Evolutionary conservation across 1,140 invertebrate genomes (phyloP).

Genomic region (Hestina assimilis): DNA sequence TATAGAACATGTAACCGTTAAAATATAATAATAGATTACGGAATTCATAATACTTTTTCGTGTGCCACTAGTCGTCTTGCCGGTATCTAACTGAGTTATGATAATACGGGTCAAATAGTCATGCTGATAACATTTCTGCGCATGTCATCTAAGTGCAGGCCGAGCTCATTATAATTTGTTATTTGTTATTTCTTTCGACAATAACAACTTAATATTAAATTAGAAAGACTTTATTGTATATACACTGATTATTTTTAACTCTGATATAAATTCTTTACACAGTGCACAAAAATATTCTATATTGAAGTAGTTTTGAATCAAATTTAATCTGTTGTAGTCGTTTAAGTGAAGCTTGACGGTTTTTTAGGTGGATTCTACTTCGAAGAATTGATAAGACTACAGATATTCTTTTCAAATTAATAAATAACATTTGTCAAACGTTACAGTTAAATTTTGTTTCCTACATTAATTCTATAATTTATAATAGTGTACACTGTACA

Average conservation of each 20-base stretch:
- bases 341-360: no score
- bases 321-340: no score
- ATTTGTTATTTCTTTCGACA: neutral
- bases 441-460: no score
- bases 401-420: no score
- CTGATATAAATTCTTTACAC: neutral
- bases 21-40: neutral
- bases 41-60: neutral
- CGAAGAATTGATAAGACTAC: no score
- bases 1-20: neutral
- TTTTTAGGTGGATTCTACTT: no score
- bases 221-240: neutral
- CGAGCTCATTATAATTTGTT: slow-evolving; percentile 9
- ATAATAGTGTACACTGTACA: no score
- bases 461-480: no score
- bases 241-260: neutral
- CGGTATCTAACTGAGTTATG: slow-evolving; percentile 30
- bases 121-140: slow-evolving; percentile 44
- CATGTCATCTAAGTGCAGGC: slow-evolving; percentile 34
- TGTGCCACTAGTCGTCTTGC: slow-evolving; percentile 22
- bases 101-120: slow-evolving; percentile 32
- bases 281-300: neutral
- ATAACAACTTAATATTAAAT: slow-evolving; percentile 1
- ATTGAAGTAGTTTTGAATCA: no score
- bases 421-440: no score